phyloP scores from a whole-genome alignment of 2,888 invertebrate species.

The Erebia epiphron region DNA sequence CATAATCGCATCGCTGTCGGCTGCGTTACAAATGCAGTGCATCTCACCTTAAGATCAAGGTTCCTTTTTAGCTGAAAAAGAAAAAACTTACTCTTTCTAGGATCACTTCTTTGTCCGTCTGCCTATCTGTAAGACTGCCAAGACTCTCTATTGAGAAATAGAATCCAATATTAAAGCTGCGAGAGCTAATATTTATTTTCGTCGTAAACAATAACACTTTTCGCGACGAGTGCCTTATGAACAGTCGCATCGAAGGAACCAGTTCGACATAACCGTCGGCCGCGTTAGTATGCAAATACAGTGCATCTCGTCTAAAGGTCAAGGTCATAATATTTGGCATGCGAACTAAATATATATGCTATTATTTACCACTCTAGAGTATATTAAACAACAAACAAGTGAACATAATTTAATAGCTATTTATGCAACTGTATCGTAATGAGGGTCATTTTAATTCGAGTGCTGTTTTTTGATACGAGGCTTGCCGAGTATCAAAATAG shows the following conservation, averaged over 20 bases:
- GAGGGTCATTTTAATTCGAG: no score
- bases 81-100: no score
- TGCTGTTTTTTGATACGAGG: no score
- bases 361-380: neutral
- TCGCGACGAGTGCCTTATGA: constrained; percentile 2
- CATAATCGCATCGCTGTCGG: constrained; percentile 52
- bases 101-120: no score
- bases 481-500: no score
- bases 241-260: constrained; percentile 46
- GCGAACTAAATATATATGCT: neutral
- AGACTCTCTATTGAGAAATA: no score
- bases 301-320: constrained; percentile 71
- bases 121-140: no score
- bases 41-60: constrained; percentile 73
- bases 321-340: constrained; percentile 63
- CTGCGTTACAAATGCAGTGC: constrained; percentile 74
- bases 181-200: neutral
- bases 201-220: neutral
- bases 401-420: no score
- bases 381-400: no score
- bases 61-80: constrained; percentile 41
- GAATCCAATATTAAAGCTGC: no score
- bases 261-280: constrained; percentile 56
- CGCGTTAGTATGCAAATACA: constrained; percentile 75
- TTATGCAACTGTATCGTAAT: no score